Evolutionary conservation across 2,888 invertebrate species (phyloP), one percentile per base, ranked within the genome.

Genomic region (Drosophila tripunctata): DNA sequence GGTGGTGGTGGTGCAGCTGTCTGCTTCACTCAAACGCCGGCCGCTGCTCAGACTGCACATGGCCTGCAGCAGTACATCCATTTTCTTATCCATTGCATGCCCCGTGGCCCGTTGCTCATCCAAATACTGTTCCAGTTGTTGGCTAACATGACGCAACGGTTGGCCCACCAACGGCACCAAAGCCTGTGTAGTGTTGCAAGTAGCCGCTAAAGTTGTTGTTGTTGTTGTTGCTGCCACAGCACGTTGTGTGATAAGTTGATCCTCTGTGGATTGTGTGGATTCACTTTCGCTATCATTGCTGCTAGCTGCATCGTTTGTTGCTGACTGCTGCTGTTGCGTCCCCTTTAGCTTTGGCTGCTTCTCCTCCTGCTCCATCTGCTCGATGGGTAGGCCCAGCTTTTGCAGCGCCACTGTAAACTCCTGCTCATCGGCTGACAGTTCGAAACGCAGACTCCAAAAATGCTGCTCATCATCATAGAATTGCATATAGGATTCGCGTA

Each of bases 361-460:
- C 14, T 15, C 15, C 4, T 44, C 41, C 6, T 6, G 15, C 6
- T n/a, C 15, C 27, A 36, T 14, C 6, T 44, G 15, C 2, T 70
- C 56, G 0, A 78, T 8, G 1, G 57, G 14, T 12, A 82, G 21
- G 0, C 58, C 47, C 0, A 75, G 3, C 2, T 54, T 58, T 0
- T 2, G 3, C 12, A 80, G 33, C 0, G 17, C 35, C 0, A 44
- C 10, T 0, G 50, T 47, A 2, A 85, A 82, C 17, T 66, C 56
- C 1, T 45, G 1, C 38, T 86, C 77, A 12, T 88, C 86, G 0
- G 48, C 15, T 0, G 17, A 1, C 1, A 24, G 0, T n/a, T 73
- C 90, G 78, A 94, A 93, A 74, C 92, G 90, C 35, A 94, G 75
- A 5, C 93, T 93, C 94, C 93, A 94, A 72, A 92, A 93, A 44